Percentiles rank a stretch among this genome's conserved stretches.
Conservation (phyloP, 2,797 vertebrate genomes). For the Rhincodon typus region DNA sequence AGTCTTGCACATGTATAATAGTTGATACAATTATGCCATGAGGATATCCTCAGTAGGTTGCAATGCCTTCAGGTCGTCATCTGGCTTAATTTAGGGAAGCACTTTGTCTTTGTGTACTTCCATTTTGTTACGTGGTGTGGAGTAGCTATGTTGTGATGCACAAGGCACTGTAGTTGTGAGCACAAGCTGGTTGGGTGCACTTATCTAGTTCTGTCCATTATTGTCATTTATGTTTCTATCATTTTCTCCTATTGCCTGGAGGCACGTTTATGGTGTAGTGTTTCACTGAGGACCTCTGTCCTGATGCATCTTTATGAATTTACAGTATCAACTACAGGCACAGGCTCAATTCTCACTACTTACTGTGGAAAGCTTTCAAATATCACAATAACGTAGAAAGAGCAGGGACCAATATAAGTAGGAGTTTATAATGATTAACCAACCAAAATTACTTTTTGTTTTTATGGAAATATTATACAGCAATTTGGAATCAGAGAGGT, state of each 20-base stretch:
- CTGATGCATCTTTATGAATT: neutral
- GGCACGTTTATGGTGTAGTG: neutral
- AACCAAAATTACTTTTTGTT: neutral
- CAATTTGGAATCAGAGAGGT: neutral
- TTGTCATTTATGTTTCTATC: neutral
- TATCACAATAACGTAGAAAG: neutral
- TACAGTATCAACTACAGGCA: neutral
- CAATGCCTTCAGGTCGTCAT: neutral
- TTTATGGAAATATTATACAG: neutral
- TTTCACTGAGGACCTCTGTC: neutral
- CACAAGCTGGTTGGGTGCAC: neutral
- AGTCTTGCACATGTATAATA: neutral
- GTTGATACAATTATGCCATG: neutral
- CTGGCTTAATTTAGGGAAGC: neutral
- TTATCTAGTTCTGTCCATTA: neutral
- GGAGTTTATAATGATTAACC: neutral
- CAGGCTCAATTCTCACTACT: neutral
- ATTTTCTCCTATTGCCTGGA: neutral
- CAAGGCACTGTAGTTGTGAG: neutral
- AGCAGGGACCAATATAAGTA: neutral
- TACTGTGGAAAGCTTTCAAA: neutral
- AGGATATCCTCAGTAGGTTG: neutral
- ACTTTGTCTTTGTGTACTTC: neutral
- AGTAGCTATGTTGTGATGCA: neutral
- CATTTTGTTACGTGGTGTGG: neutral